Conservation (phyloP, 1,140 invertebrate species). For the Drosophila cardini region DNA sequence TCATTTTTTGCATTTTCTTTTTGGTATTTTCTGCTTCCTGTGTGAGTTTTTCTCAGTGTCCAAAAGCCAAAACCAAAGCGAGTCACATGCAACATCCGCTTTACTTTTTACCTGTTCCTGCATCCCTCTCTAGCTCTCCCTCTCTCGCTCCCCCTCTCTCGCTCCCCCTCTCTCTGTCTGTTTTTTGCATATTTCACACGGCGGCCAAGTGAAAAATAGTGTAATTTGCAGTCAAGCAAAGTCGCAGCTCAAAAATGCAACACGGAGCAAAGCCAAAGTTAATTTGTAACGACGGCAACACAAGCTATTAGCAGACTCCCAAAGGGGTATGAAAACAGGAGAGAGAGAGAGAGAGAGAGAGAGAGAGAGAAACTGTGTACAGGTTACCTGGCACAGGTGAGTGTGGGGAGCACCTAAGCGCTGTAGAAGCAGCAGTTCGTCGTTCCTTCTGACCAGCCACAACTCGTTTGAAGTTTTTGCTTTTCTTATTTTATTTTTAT, state of each 20-base stretch:
- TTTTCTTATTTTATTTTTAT: too few species aligned
- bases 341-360: too few species aligned
- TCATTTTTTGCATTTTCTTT: constrained; percentile 13
- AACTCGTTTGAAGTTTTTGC: constrained; percentile 61
- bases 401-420: background rate
- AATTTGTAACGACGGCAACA: constrained; percentile 81
- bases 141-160: background rate
- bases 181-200: constrained; percentile 81
- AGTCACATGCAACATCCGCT: constrained; percentile 74
- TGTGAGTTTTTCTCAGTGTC: constrained; percentile 57
- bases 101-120: constrained; percentile 24
- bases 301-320: constrained; percentile 80
- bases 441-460: constrained; percentile 38
- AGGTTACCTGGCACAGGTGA: background rate
- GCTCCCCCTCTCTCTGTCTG: background rate
- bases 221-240: constrained; percentile 68
- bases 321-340: constrained; percentile 15
- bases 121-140: background rate
- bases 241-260: constrained; percentile 64
- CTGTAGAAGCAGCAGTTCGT: background rate
- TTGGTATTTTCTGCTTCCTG: constrained; percentile 59
- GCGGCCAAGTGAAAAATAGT: constrained; percentile 76
- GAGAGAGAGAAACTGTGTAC: too few species aligned
- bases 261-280: constrained; percentile 71
- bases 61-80: constrained; percentile 59